Base-by-base conservation (phyloP, 2,113 vertebrate species). In the Tursiops truncatus region DNA sequence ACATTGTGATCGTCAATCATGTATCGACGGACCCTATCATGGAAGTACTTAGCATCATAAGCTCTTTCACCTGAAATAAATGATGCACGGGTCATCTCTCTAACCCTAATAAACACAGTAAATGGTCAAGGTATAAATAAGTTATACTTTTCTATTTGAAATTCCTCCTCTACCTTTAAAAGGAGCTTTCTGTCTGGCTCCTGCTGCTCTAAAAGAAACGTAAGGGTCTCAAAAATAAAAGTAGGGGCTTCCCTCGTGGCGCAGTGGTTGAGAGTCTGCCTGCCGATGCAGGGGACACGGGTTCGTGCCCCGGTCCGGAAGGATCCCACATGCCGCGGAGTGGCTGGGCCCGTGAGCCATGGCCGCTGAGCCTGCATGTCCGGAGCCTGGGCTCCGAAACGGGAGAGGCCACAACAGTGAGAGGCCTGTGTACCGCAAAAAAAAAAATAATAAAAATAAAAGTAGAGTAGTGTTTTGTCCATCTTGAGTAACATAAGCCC, bases 1-100 rank as follows among this genome's bases (percentile, higher is more conserved):
- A 99, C 99, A 18, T 99, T 99, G 95, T 99, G 99, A 97, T 99
- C 99, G 77, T 99, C 99, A 85, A 99, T 99, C 98, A 99, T 99
- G 56, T 99, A 98, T 62, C 99, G 98, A 85, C 99, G 99, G 28
- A 99, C 99, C 90, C 98, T 99, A 96, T 99, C 98, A 98, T 99
- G 99, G 98, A 99, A 99, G 97, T 99, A 97, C 95, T 99, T 98
- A 3, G 99, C 99, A 95, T 99, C 99, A 80, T 99, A 99, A 82
- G 99, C 98, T 97, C 99, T 99, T 97, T 99, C 99, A 98, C 99
- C 99, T 99, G 98, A 94, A 83, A 96, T 8, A 97, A 94, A 97
- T 92, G 18, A 85, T 41, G 82, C 10, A 47, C 7, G 53, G 65
- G 53, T 79, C n/a, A 74, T 79, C 68, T 63, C 23, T 81, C 77